A percentile compares a stretch with the other conserved stretches of the same genome.
Conservation (phyloP, 2,797 vertebrate genomes). For the Eptatretus atami region DNA sequence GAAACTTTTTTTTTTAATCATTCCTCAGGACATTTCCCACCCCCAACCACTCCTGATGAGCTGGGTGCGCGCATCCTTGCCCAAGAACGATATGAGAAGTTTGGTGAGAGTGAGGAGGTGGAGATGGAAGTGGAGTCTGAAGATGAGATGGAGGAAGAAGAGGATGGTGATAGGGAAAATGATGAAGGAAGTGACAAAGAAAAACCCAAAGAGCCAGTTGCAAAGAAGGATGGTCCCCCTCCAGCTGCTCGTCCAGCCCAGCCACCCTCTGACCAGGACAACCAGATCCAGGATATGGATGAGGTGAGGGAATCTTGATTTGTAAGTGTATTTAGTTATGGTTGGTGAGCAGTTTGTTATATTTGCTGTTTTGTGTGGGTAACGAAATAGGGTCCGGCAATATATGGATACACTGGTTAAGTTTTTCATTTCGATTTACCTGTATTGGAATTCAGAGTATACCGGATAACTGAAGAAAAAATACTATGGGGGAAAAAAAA, state of each 20-base stretch:
- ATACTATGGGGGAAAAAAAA: no score
- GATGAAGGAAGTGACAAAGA: neutral
- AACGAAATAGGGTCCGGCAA: no score
- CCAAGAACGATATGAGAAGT: constrained; percentile 93
- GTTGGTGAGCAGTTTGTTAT: no score
- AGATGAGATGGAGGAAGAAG: constrained; percentile 39
- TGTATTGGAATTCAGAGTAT: no score
- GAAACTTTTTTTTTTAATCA: neutral
- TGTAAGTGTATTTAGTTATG: no score
- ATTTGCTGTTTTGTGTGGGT: no score
- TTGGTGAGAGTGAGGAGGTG: constrained; percentile 87
- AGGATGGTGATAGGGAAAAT: constrained; percentile 17
- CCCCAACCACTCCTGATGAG: constrained; percentile 80
- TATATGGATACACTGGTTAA: no score
- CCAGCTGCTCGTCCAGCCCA: constrained; percentile 12
- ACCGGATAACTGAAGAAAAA: no score
- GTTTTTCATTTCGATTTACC: no score
- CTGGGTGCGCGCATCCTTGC: constrained; percentile 82
- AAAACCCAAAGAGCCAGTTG: neutral
- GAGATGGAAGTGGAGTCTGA: constrained; percentile 99
- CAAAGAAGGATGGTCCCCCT: neutral
- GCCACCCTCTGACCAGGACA: constrained; percentile 66
- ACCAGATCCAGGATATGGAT: constrained; percentile 94
- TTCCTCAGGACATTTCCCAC: constrained; percentile 65
- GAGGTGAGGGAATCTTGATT: constrained; percentile 22